Conservation (phyloP, 2,797 vertebrate species). For the Passerculus sandwichensis region DNA sequence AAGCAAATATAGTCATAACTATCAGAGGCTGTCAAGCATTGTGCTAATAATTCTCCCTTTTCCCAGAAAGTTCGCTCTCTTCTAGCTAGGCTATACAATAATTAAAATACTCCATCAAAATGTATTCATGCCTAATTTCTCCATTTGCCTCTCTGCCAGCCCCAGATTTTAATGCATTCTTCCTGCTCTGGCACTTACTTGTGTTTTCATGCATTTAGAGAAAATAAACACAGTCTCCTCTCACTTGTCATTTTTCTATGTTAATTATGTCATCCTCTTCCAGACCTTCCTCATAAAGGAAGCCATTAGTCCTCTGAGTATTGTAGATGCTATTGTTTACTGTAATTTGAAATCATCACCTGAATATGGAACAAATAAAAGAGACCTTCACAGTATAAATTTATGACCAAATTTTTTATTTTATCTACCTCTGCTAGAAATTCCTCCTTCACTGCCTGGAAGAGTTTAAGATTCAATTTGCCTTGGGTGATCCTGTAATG, state of each 20-base stretch:
- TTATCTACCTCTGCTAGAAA: not conserved
- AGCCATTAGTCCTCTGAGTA: not conserved
- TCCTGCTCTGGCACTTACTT: not conserved
- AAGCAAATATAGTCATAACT: not conserved
- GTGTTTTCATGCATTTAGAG: not conserved
- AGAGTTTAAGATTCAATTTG: not conserved
- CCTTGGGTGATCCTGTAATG: not conserved
- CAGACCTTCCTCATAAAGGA: not conserved
- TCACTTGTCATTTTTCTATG: not conserved
- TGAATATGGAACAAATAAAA: not conserved
- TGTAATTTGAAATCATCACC: not conserved
- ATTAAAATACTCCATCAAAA: not conserved
- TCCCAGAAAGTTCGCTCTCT: not conserved
- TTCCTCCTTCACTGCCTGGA: not conserved
- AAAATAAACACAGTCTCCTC: not conserved
- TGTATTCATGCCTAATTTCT: not conserved
- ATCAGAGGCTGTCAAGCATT: not conserved
- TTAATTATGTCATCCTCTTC: not conserved
- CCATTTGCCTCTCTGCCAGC: not conserved
- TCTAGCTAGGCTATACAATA: not conserved
- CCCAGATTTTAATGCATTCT: not conserved
- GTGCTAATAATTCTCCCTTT: not conserved
- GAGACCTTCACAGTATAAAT: not conserved
- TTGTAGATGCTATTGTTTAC: not conserved
- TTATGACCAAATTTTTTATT: not conserved